Evolutionary conservation across 2,888 invertebrate genomes (phyloP), one percentile per base, ranked within the genome.

Genomic region (Tetropium fuscum): DNA sequence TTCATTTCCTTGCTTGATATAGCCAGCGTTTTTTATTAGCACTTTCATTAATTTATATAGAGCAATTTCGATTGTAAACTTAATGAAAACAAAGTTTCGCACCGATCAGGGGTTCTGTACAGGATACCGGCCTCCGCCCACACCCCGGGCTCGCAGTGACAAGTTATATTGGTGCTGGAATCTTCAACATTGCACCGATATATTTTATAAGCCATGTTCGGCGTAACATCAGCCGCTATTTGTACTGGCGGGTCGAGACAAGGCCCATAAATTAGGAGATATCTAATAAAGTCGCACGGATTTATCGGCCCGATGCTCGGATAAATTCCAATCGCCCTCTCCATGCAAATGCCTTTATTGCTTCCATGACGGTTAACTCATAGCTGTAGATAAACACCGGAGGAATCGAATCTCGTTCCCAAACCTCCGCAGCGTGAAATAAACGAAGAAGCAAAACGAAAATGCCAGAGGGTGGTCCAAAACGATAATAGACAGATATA

Each of bases 281-380:
- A 81, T 81, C 81, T 81, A 81, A 81, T 81, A 81, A 81, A 81
- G 81, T 81, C 80, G 79, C 79, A 75, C 77, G 78, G 81, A 81
- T 81, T 81, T 81, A 81, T 81, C 78, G 79, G 77, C 73, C 74
- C 78, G 77, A 68, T 77, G 75, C 78, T 75, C 77, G 72, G 77
- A 80, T 80, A 80, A 80, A 80, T 81, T 80, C 78, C 77, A 74
- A 79, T 77, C 73, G 69, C 76, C 76, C 78, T 75, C 75, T 76
- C 76, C 74, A 80, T 80, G 79, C 78, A 78, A 80, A 80, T 79
- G 65, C 65, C 60, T 64, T 60, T 64, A 64, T 64, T 64, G 63
- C 63, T 54, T 55, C 40, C 55, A 44, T 45, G 54, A 57, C 60
- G 51, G 16, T 45, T 19, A 34, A 13, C 44, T 53, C 53, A 44